Base-by-base conservation (phyloP, 1,140 invertebrate genomes). In the Drosophila persimilis region DNA sequence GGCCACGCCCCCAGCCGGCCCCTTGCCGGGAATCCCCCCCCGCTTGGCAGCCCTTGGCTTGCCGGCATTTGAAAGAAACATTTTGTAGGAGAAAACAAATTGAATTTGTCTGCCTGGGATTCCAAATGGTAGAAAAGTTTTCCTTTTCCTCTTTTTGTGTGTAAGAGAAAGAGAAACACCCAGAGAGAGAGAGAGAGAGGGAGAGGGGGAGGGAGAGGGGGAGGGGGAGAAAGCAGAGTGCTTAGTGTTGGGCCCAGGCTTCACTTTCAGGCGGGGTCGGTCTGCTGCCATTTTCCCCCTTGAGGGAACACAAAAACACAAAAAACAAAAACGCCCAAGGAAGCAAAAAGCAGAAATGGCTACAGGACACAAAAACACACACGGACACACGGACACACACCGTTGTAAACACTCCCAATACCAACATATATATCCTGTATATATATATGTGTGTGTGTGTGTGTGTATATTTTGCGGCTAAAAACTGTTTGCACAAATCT, bases 71-170 rank as follows among this genome's bases (percentile, higher is more conserved):
- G 61, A 78, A 73, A 77, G 60, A 57, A 77, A 51, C 55, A 64
- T 79, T 76, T 77, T 66, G 56, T 43, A 45, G 56, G 78, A 60
- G 47, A 60, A 48, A 43, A 20, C 44, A 58, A 80, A 80, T 76
- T 80, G 59, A 80, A 80, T 80, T 80, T 74, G 77, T 75, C 44
- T 41, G 53, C 73, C 46, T 45, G 47, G 57, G 46, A 54, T 54
- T 58, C n/a, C 58, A 64, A 57, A 47, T 22, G 55, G 26, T n/a
- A 13, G 45, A 35, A 52, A 61, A 67, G 64, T 55, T 48, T 39
- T 61, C 29, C 59, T 15, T 52, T 29, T 61, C 43, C 62, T 62
- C 22, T 31, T 2, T 17, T 35, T 31, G 11, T 15, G 26, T 26
- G 6, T 7, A 35, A 43, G 41, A 55, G 24, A 44, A 35, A 35